Conservation (phyloP, 2,888 invertebrate species). For the Malthinus seriepunctatus region DNA sequence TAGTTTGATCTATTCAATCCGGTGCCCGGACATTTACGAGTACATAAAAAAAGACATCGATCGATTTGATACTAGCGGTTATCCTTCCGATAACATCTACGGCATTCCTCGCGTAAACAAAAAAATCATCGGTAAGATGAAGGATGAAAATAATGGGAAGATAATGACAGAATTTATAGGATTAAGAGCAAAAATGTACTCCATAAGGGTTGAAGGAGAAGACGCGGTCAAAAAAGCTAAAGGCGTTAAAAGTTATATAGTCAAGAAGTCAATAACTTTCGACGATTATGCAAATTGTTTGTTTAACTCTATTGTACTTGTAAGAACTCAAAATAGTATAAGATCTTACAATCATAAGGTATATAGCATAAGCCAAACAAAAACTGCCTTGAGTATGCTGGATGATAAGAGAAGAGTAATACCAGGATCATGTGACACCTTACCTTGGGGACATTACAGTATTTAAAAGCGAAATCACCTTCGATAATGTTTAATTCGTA, state of each 20-base stretch:
- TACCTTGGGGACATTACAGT: conserved; percentile 19
- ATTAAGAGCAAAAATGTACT: conserved; percentile 37
- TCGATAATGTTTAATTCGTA: too few species aligned
- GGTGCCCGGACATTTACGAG: conserved; percentile 22
- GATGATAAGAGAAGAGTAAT: conserved; percentile 29
- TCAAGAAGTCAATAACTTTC: conserved; percentile 27
- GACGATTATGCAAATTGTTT: conserved; percentile 27
- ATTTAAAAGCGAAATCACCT: too few species aligned
- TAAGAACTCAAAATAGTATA: conserved; percentile 19
- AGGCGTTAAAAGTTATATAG: conserved; percentile 21
- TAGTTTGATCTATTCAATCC: conserved; percentile 26
- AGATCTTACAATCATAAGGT: conserved; percentile 27
- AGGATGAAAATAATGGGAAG: conserved; percentile 42
- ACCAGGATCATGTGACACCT: conserved; percentile 6
- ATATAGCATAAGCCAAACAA: conserved; percentile 24
- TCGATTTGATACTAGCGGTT: conserved; percentile 36
- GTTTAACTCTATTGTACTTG: conserved; percentile 1
- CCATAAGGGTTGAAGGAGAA: conserved; percentile 31
- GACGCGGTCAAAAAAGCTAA: conserved; percentile 35
- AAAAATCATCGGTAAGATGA: conserved; percentile 40
- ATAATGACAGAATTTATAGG: conserved; percentile 43
- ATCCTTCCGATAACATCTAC: conserved; percentile 30
- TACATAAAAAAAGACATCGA: conserved; percentile 21
- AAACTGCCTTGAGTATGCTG: conserved; percentile 25
- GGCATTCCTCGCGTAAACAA: conserved; percentile 34